Percentiles rank a stretch among this genome's conserved stretches.
phyloP scores from a whole-genome alignment of 2,888 invertebrate genomes.

The Dendrolimus houi region DNA sequence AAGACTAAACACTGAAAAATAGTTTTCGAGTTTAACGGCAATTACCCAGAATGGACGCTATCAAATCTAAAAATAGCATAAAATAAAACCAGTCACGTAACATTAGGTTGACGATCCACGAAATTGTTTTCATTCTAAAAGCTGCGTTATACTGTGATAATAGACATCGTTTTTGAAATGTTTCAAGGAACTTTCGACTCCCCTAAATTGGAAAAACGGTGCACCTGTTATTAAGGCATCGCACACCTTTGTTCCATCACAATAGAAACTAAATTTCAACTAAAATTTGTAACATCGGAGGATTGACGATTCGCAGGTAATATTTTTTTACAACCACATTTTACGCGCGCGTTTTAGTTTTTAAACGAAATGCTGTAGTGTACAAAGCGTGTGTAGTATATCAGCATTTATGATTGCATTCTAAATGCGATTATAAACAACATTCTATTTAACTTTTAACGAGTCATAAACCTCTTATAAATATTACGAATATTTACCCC shows the following conservation, averaged over 20 bases:
- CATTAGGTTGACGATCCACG: slow-evolving; percentile 19
- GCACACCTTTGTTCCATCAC: slow-evolving; percentile 65
- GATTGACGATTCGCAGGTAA: slow-evolving; percentile 50
- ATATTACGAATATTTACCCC: too few species aligned
- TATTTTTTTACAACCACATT: slow-evolving; percentile 36
- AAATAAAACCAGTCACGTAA: slow-evolving; percentile 66
- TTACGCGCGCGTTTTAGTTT: slow-evolving; percentile 16
- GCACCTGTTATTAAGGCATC: slow-evolving; percentile 73
- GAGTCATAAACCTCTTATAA: too few species aligned
- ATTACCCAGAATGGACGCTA: slow-evolving; percentile 64
- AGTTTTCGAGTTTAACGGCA: slow-evolving; percentile 60
- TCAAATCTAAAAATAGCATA: slow-evolving; percentile 57
- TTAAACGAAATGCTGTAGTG: too few species aligned
- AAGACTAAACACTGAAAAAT: slow-evolving; percentile 60
- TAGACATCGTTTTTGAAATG: background rate
- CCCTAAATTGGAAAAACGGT: slow-evolving; percentile 10
- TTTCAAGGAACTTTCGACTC: background rate
- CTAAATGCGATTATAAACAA: too few species aligned
- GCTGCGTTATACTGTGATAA: slow-evolving; percentile 8
- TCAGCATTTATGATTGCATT: too few species aligned
- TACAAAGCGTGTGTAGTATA: too few species aligned
- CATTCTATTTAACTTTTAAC: too few species aligned
- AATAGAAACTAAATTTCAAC: slow-evolving; percentile 71
- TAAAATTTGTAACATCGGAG: slow-evolving; percentile 57
- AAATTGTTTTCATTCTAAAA: slow-evolving; percentile 17